A percentile compares a stretch with the other conserved stretches of the same genome.
Conservation (phyloP, 2,797 vertebrate species). For the Euphonia xanthogaster region DNA sequence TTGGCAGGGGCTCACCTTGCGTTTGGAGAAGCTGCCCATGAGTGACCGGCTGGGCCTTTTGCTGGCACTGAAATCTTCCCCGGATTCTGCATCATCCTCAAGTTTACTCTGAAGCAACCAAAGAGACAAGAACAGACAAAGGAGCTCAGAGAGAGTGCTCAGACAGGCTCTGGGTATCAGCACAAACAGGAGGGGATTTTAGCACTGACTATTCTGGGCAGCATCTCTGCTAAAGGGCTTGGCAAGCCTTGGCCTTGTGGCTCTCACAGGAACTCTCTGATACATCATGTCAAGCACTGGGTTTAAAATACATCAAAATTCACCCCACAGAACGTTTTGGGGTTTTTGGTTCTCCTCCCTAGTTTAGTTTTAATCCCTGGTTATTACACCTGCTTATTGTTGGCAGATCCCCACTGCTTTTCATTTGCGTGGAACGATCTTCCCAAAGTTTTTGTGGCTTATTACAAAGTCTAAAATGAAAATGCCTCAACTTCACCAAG, state of each 20-base stretch:
- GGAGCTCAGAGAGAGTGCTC: background rate
- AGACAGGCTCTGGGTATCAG: background rate
- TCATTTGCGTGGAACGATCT: background rate
- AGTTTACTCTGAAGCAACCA: constrained; percentile 76
- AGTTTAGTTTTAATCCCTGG: background rate
- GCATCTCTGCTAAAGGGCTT: background rate
- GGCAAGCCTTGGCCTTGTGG: background rate
- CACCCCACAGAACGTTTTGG: background rate
- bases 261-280: background rate
- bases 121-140: background rate
- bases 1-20: constrained; percentile 80
- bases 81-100: constrained; percentile 82
- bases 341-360: background rate
- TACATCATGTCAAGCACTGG: fast-evolving
- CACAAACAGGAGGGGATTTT: background rate
- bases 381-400: background rate
- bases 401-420: background rate
- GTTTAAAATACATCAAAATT: background rate
- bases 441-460: background rate
- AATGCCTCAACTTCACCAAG: background rate
- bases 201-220: background rate
- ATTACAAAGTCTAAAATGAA: background rate
- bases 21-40: constrained; percentile 90
- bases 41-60: constrained; percentile 82
- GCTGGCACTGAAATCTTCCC: constrained; percentile 79